Conservation (phyloP, 2,113 vertebrate species). For the Crotalus tigris region DNA sequence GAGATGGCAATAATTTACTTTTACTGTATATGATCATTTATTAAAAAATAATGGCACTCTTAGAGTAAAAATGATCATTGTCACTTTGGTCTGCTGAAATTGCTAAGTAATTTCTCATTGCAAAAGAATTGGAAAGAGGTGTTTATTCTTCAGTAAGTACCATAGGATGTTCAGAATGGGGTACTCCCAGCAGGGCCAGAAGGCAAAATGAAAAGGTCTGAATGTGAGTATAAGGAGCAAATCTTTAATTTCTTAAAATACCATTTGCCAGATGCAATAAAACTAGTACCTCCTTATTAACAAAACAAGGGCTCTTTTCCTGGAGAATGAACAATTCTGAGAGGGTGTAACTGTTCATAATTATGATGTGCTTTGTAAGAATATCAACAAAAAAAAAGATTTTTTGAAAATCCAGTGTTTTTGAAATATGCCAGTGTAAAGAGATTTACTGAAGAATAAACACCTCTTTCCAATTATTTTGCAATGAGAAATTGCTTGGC, state of each 20-base stretch:
- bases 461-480: neutral
- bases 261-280: slow-evolving; percentile 12
- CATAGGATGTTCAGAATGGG: slow-evolving; percentile 1
- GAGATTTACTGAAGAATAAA: neutral
- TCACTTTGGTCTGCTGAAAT: neutral
- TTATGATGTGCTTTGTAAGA: neutral
- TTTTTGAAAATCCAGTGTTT: neutral
- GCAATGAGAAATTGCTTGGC: neutral
- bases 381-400: neutral
- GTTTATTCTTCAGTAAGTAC: neutral
- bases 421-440: neutral
- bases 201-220: slow-evolving; percentile 9
- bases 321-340: slow-evolving; percentile 9
- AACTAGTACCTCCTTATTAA: slow-evolving; percentile 6
- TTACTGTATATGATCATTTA: neutral
- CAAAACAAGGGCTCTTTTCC: slow-evolving; percentile 18
- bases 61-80: neutral
- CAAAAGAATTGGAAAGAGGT: neutral
- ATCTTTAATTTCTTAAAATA: slow-evolving; percentile 4
- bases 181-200: slow-evolving; percentile 14
- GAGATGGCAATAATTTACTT: too few relatives aligned
- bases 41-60: neutral
- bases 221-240: neutral
- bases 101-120: neutral
- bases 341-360: slow-evolving; percentile 29